Evolutionary conservation across 1,140 invertebrate species (phyloP), one percentile per base, ranked within the genome.

Genomic region (Zaprionus capensis): DNA sequence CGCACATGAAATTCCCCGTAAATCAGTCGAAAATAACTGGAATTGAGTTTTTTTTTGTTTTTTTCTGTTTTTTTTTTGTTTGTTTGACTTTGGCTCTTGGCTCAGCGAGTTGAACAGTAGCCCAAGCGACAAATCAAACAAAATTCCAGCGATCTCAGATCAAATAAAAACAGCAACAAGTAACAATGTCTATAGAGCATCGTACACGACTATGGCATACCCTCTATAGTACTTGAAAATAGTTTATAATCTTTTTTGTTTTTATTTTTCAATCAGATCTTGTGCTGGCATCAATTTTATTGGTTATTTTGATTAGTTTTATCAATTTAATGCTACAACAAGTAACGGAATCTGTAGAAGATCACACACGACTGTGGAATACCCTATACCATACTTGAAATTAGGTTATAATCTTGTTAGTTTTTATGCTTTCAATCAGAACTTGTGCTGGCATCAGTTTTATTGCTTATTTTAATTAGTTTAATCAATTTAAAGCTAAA

Each of bases 1-100:
- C 85, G 85, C 85, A 88, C 85, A 77, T 90, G 86, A 87, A 90
- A 88, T 88, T 90, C 85, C 85, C 85, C 85, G 83, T 88, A 88
- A 85, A 88, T 90, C 85, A 88, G 79, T 77, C 76, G 80, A 78
- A 88, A 80, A 84, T 88, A 84, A 88, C 85, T 88, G 88, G 85
- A 90, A 84, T 71, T 81, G 81, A 72, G n/a, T 46, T n/a, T 41
- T 41, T 41, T 41, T 44, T 1, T 2, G 5, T 44, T 44, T 44
- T 44, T 44, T 44, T 17, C 81, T 84, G 67, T 2, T 44, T n/a
- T 44, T 44, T 44, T 44, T 44, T 17, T 84, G 64, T 88, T 81
- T 83, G 59, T 86, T 86, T 82, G 82, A 62, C 78, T 78, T 68
- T 63, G 63, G 51, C 24, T 65, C 15, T 26, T 34, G 31, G 62